These are phyloP conservation scores for Delphinapterus leucas DNA, from an alignment of 2,113 vertebrate species.

Conservation along the genomic window DNA sequence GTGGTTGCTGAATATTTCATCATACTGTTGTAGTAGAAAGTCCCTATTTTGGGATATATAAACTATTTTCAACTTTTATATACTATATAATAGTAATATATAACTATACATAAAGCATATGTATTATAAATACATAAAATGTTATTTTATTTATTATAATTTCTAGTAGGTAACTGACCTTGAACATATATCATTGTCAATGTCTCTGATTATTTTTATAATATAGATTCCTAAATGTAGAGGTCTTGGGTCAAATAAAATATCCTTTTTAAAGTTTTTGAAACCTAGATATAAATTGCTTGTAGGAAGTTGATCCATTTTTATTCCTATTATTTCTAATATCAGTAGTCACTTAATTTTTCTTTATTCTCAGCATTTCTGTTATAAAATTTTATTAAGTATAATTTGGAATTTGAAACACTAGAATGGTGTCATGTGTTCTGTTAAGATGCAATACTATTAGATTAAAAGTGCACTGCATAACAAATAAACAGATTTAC, in stretches of 20 bases:
- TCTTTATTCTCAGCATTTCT: background rate
- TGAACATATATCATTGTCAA: background rate
- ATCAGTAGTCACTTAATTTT: background rate
- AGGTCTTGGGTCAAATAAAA: background rate
- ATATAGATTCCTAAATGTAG: background rate
- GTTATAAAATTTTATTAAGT: background rate
- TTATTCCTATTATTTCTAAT: background rate
- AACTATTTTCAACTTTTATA: background rate
- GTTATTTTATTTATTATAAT: background rate
- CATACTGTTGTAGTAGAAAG: background rate
- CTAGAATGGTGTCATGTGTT: background rate
- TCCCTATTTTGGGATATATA: background rate
- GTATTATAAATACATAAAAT: background rate
- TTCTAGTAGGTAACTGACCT: background rate
- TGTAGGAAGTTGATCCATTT: background rate
- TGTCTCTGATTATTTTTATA: background rate
- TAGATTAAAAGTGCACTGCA: background rate
- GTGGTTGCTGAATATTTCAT: background rate
- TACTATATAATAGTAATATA: background rate
- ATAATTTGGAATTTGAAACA: background rate
- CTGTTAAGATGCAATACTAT: background rate
- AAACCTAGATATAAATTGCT: background rate
- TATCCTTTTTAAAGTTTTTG: background rate
- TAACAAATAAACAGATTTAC: background rate
- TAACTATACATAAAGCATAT: background rate